These are phyloP conservation scores for Blera fallax DNA, from an alignment of 2,888 invertebrate species.

Conservation along the genomic window DNA sequence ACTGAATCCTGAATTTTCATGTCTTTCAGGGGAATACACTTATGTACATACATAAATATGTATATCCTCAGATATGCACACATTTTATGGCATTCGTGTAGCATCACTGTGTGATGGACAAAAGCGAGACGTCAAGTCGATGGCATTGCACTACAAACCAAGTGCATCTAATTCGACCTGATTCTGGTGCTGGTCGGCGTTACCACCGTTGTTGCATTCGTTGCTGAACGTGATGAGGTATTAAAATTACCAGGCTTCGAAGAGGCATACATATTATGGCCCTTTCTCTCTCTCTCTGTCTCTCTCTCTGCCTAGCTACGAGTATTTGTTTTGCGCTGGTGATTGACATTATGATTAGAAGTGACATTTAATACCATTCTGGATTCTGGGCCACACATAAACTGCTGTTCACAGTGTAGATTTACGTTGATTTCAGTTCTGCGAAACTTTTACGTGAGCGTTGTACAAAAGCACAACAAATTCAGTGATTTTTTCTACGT, in stretches of 20 bases:
- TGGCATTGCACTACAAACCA: constrained; percentile 14
- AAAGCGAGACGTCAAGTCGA: constrained; percentile 6
- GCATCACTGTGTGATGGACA: background rate
- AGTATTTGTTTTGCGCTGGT: constrained; percentile 21
- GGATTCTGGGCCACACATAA: constrained; percentile 47
- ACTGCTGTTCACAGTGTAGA: background rate
- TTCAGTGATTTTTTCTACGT: too few relatives aligned
- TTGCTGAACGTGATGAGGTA: constrained; percentile 59
- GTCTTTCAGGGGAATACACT: background rate
- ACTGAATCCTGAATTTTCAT: background rate
- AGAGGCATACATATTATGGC: constrained; percentile 35
- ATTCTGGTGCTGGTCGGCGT: constrained; percentile 32
- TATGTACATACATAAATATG: too few relatives aligned
- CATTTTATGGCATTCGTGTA: constrained; percentile 28
- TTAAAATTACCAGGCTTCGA: constrained; percentile 59
- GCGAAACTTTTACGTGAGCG: too few relatives aligned
- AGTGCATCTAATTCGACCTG: constrained; percentile 64
- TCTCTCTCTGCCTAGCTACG: constrained; percentile 17
- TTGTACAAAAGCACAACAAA: too few relatives aligned
- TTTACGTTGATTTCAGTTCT: too few relatives aligned
- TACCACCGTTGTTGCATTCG: constrained; percentile 21
- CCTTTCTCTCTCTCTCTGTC: constrained; percentile 48
- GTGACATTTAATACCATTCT: constrained; percentile 63
- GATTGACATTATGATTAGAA: constrained; percentile 66
- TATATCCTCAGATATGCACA: constrained; percentile 13